phyloP scores from a whole-genome alignment of 2,113 vertebrate species.

The Herpailurus yagouaroundi region DNA sequence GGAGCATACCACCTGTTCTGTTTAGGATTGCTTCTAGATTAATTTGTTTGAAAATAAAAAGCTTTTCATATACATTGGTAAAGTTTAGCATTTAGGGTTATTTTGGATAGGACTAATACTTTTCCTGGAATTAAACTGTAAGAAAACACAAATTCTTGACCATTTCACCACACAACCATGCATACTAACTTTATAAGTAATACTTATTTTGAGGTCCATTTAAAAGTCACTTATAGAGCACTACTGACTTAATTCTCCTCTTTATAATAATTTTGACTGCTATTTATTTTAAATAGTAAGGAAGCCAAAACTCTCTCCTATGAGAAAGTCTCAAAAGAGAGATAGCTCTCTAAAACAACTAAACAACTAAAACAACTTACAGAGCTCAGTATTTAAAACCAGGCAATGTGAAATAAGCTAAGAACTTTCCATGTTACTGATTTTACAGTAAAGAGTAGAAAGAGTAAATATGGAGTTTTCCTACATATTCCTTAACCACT shows the following conservation, averaged over 20 bases:
- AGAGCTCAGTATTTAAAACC: not conserved
- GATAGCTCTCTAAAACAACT: not conserved
- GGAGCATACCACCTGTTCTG: not conserved
- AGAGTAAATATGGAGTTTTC: not conserved
- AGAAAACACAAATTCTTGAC: conserved; percentile 33
- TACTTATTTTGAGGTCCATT: not conserved
- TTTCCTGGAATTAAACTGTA: not conserved
- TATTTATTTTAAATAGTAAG: conserved; percentile 36
- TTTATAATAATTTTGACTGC: not conserved
- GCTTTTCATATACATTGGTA: not conserved
- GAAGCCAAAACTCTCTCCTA: not conserved
- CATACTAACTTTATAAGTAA: not conserved
- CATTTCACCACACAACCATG: not conserved
- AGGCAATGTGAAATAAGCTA: not conserved
- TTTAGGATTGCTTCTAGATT: not conserved
- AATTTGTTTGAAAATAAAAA: not conserved
- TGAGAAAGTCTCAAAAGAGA: conserved; percentile 2
- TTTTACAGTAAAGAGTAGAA: not conserved
- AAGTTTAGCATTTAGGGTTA: not conserved
- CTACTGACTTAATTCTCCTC: not conserved
- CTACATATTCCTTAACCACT: not conserved
- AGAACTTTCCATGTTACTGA: not conserved
- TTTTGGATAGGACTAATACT: conserved; percentile 10
- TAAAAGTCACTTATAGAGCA: not conserved
- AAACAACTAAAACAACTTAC: not conserved